phyloP scores from a whole-genome alignment of 2,888 invertebrate species.

The Plagodis pulveraria region DNA sequence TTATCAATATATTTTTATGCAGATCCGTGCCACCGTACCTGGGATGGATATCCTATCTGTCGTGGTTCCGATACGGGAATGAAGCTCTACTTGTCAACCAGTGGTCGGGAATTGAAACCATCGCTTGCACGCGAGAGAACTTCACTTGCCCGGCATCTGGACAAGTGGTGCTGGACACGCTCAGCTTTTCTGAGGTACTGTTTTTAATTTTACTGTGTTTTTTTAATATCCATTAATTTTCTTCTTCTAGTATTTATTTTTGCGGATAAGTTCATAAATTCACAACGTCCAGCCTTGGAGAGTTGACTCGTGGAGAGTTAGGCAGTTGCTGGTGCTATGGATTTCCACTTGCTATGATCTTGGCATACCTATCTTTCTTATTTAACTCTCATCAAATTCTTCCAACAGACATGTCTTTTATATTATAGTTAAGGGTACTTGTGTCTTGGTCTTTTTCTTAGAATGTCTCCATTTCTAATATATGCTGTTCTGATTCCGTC shows the following conservation, averaged over 20 bases:
- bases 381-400: too few species aligned
- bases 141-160: constrained; percentile 92
- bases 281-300: too few species aligned
- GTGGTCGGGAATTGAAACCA: constrained; percentile 92
- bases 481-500: too few species aligned
- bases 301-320: too few species aligned
- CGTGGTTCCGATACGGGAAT: constrained; percentile 97
- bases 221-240: neutral
- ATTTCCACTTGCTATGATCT: too few species aligned
- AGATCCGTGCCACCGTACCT: constrained; percentile 94
- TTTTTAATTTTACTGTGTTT: neutral
- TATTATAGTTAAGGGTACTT: too few species aligned
- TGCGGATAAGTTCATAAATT: neutral
- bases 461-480: too few species aligned
- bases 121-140: constrained; percentile 90
- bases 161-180: constrained; percentile 90
- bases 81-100: constrained; percentile 95
- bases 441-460: too few species aligned
- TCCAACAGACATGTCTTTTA: too few species aligned
- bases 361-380: too few species aligned
- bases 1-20: constrained; percentile 11
- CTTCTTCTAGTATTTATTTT: neutral
- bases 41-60: constrained; percentile 93
- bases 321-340: too few species aligned
- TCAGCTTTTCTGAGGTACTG: constrained; percentile 90